phyloP scores from a whole-genome alignment of 2,797 vertebrate genomes.

The Champsocephalus esox region DNA sequence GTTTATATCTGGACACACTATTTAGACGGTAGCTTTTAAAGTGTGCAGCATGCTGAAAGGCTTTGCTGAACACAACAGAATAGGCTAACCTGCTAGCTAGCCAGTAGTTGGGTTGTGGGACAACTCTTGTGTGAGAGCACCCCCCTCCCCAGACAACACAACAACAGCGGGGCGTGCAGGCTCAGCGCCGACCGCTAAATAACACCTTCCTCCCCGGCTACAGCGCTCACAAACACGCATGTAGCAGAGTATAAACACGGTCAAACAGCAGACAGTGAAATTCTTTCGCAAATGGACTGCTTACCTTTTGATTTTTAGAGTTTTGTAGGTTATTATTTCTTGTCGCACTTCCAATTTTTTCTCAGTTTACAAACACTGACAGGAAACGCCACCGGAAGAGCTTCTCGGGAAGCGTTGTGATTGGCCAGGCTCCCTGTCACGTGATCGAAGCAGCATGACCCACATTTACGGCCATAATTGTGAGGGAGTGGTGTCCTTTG shows the following conservation, averaged over 20 bases:
- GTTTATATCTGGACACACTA: rapidly evolving
- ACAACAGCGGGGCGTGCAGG: slow-evolving; percentile 82
- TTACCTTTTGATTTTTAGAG: slow-evolving; percentile 77
- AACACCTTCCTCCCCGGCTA: slow-evolving; percentile 40
- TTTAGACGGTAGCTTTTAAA: background rate
- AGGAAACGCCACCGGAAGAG: slow-evolving; percentile 89
- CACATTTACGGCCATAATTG: slow-evolving; percentile 62
- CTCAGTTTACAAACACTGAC: slow-evolving; percentile 90
- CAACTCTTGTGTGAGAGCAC: slow-evolving; percentile 61
- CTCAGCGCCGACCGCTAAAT: slow-evolving; percentile 68
- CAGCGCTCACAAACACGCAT: background rate
- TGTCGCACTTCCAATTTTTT: slow-evolving; percentile 84
- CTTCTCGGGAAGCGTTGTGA: slow-evolving; percentile 63
- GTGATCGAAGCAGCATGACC: slow-evolving; percentile 33
- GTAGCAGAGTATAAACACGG: background rate
- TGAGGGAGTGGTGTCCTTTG: slow-evolving; percentile 34
- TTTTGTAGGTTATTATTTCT: slow-evolving; percentile 70
- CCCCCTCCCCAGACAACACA: slow-evolving; percentile 77
- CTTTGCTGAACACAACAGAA: background rate
- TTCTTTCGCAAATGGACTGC: background rate
- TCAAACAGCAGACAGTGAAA: background rate
- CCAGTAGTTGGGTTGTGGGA: slow-evolving; percentile 51
- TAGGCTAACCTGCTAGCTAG: slow-evolving; percentile 48
- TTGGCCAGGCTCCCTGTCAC: slow-evolving; percentile 70
- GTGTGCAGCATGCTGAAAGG: background rate